These are phyloP conservation scores for Jordanella pulchra DNA, from an alignment of 2,797 vertebrate genomes.

Conservation along the genomic window DNA sequence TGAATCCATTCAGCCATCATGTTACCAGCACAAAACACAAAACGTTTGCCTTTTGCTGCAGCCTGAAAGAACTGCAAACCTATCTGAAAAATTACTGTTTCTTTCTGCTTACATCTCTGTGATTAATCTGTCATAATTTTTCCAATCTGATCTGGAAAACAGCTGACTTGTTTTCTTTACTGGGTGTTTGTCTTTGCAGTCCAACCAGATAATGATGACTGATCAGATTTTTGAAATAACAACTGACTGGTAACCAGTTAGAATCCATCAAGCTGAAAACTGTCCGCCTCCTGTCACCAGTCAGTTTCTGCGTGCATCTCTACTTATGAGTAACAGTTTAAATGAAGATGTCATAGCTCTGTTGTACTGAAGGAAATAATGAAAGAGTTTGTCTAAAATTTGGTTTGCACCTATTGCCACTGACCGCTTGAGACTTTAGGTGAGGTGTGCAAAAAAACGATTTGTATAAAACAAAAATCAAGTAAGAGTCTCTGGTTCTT, in stretches of 20 bases:
- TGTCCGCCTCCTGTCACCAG: background rate
- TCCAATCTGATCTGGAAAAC: background rate
- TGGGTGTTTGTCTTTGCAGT: background rate
- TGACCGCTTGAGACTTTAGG: constrained; percentile 40
- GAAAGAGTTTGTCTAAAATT: constrained; percentile 39
- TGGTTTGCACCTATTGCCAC: constrained; percentile 22
- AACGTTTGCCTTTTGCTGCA: background rate
- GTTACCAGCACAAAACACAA: background rate
- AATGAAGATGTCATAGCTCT: constrained; percentile 39
- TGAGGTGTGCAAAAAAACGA: constrained; percentile 22
- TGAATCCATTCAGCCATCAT: background rate
- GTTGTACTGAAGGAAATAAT: constrained; percentile 31
- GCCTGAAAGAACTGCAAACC: background rate
- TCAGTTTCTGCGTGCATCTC: background rate
- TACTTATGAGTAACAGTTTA: constrained; percentile 23
- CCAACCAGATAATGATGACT: background rate
- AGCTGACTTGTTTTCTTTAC: background rate
- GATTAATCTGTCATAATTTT: background rate
- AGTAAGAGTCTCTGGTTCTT: constrained; percentile 12
- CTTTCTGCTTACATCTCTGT: background rate
- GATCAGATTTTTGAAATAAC: background rate
- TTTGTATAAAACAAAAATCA: constrained; percentile 33
- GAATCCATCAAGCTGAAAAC: background rate
- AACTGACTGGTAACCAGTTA: background rate
- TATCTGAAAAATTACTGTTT: background rate